Base-by-base conservation (phyloP, 2,113 vertebrate genomes). In the Callocephalon fimbriatum region DNA sequence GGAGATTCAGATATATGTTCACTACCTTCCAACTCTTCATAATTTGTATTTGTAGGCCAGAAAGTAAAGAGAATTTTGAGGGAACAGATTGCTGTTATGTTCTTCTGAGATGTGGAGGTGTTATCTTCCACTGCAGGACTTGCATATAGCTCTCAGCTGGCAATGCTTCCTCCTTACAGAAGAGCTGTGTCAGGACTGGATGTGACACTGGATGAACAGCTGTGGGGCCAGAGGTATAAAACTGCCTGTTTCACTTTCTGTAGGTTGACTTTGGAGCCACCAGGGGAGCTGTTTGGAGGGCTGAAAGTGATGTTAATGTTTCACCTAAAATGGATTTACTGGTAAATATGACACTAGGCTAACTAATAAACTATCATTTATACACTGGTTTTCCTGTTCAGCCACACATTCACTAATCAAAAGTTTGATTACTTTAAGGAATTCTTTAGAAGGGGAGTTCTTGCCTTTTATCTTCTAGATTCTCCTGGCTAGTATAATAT, bases 241-340 rank as follows among this genome's bases (percentile, higher is more conserved):
- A 61, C 6, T 19, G 3, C 19, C 10, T 2, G 7, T 22, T 58
- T 65, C 32, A 15, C 54, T 44, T 65, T 79, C 51, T 50, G 1
- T 0, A 35, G 4, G 25, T 15, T 59, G 50, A 45, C 10, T 1
- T 2, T 42, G 21, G 9, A 76, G 42, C 11, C 38, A 54, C 4
- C 44, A 81, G 16, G 3, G 22, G 7, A 72, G 3, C 8, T 40
- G 4, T 85, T 44, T 53, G 23, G 4, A 84, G 19, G 37, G 13
- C 11, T 54, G 25, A 66, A 89, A 45, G 4, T 38, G 45, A 22
- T 8, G 15, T 17, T 38, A 37, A 31, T 74, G 35, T 37, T 59
- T 12, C 15, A 2, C 19, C 7, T 27, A 15, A 53, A 1, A 3
- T 27, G 15, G 23, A 70, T 47, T 77, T 89, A 32, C 7, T 45